These are phyloP conservation scores for Cyclopterus lumpus DNA, from an alignment of 2,797 vertebrate species.

Conservation along the genomic window DNA sequence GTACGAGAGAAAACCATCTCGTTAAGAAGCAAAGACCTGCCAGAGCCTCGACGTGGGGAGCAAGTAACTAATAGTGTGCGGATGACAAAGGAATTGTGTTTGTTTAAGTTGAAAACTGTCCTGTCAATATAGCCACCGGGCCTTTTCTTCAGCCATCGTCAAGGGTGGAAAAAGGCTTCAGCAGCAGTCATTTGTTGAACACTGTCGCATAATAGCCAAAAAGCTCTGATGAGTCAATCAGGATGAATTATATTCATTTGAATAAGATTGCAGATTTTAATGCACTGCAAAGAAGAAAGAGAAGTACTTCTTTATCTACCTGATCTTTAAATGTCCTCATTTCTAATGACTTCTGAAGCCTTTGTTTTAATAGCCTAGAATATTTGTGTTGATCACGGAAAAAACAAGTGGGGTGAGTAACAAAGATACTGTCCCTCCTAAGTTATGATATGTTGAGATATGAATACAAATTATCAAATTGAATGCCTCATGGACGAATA, in stretches of 20 bases:
- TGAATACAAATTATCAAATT: neutral
- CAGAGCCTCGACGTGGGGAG: neutral
- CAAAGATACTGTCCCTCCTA: neutral
- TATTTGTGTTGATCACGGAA: neutral
- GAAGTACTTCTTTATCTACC: neutral
- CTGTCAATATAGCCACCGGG: slow-evolving; percentile 23
- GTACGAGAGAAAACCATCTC: neutral
- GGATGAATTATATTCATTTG: neutral
- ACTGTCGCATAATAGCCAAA: neutral
- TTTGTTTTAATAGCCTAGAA: neutral
- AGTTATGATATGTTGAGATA: neutral
- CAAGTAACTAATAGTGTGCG: neutral
- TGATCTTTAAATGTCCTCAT: neutral
- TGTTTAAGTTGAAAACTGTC: slow-evolving; percentile 27
- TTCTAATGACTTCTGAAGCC: neutral
- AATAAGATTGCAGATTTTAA: neutral
- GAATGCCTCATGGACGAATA: neutral
- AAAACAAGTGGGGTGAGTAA: neutral
- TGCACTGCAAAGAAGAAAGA: neutral
- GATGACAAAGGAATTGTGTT: slow-evolving; percentile 28
- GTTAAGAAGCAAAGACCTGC: slow-evolving; percentile 34
- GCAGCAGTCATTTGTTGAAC: neutral
- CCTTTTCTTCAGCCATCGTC: slow-evolving; percentile 37
- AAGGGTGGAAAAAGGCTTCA: slow-evolving; percentile 23
- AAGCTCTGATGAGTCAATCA: slow-evolving; percentile 6